Base-by-base conservation (phyloP, 2,797 vertebrate genomes). In the Mormyrops attenuatus region DNA sequence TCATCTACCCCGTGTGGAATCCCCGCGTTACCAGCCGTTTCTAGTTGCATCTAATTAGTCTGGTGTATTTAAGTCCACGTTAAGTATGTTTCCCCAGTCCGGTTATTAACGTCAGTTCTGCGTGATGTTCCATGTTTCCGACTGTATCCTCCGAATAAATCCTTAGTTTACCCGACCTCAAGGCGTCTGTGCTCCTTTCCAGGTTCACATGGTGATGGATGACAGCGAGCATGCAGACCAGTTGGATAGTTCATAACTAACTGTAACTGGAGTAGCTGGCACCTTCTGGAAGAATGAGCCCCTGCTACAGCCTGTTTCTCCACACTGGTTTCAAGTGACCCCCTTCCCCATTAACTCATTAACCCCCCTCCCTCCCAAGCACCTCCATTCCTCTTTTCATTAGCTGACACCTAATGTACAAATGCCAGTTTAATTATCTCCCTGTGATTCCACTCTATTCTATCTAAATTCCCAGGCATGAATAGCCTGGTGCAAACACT, bases 231-330 rank as follows among this genome's bases (percentile, higher is more conserved):
- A n/a, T 8, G 6, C 73, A 80, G 3, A 47, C 73, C 38, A 5
- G 17, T 20, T 80, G 73, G 38, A 80, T 20, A 3, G 5, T 44
- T 20, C 38, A 6, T 80, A 41, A 80, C 73, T 20, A 20, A 44
- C 7, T 20, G 17, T 47, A 3, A 44, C 41, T 80, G 73, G 73
- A 80, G 38, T 44, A 80, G 73, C 73, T 80, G 41, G 38, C 7
- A n/a, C 38, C 41, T 80, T 80, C 38, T 80, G 38, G 6, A 44
- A 17, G 38, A 80, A 80, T 44, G 2, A 80, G 73, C 73, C 88
- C 92, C 92, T 15, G 15, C 34, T 77, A 20, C 34, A 41, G 3
- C 15, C 73, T 47, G 41, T 11, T 82, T 82, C 77, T 44, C 20
- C 77, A 47, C 41, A 82, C 77, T 82, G 77, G 38, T n/a, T 82